These are phyloP conservation scores for Chascanopsetta lugubris DNA, from an alignment of 2,113 vertebrate species.

Conservation along the genomic window DNA sequence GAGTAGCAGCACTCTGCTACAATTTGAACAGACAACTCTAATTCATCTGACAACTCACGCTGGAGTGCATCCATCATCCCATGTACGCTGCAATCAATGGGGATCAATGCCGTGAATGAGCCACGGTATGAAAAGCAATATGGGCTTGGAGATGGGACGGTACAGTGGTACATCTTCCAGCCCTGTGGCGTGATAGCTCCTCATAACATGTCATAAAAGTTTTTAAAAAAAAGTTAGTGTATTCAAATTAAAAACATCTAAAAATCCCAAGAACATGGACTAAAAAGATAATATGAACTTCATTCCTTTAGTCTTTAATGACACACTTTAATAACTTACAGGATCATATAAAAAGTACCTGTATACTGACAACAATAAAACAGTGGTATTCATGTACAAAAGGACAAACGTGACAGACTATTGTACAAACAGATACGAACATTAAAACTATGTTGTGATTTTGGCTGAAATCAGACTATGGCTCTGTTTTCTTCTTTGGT, in stretches of 20 bases:
- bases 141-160: constrained; percentile 12
- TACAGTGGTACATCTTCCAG: constrained; percentile 35
- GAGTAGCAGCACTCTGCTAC: constrained; percentile 73
- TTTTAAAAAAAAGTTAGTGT: too few relatives aligned
- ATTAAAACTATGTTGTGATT: neutral
- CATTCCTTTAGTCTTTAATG: neutral
- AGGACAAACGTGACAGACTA: neutral
- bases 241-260: too few relatives aligned
- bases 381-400: neutral
- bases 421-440: too few relatives aligned
- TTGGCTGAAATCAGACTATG: constrained; percentile 50
- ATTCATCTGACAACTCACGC: constrained; percentile 55
- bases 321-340: neutral
- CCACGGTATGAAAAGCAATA: constrained; percentile 34
- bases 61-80: constrained; percentile 60
- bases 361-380: neutral
- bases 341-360: neutral
- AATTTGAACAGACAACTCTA: constrained; percentile 65
- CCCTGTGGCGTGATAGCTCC: constrained; percentile 6
- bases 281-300: constrained; percentile 5
- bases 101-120: constrained; percentile 64
- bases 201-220: neutral
- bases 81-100: constrained; percentile 42
- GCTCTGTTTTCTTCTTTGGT: constrained; percentile 59
- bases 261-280: neutral